Evolutionary conservation across 2,888 invertebrate species (phyloP).

Genomic region (Lysandra bellargus): DNA sequence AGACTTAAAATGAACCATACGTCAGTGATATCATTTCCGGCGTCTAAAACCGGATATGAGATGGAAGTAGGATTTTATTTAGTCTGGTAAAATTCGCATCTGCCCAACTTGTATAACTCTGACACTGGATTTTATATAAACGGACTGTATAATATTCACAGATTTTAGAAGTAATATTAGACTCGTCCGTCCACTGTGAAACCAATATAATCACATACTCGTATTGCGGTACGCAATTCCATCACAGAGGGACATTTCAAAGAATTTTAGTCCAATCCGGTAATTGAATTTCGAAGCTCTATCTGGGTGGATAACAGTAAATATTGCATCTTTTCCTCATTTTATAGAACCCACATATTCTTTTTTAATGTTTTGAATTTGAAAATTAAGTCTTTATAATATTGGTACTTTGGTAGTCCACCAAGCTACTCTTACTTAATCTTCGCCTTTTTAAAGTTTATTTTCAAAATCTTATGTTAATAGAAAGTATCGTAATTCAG

Average conservation of each 20-base stretch:
- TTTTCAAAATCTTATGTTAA: no score
- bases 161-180: background rate
- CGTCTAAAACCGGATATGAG: background rate
- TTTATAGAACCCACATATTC: background rate
- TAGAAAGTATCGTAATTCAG: background rate
- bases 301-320: background rate
- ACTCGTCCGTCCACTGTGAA: background rate
- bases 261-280: background rate
- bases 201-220: background rate
- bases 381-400: background rate
- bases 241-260: background rate
- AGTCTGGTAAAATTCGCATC: slow-evolving; percentile 8
- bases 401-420: background rate
- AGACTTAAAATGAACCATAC: background rate
- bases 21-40: slow-evolving; percentile 7
- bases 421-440: background rate
- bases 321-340: background rate
- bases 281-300: background rate
- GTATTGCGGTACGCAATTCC: background rate
- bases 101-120: background rate
- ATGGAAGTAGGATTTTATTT: slow-evolving; percentile 12
- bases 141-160: background rate
- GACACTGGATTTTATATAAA: background rate
- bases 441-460: no score
- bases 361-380: background rate